Evolutionary conservation across 2,888 invertebrate species (phyloP), one percentile per base, ranked within the genome.

Genomic region (Macropis europaea): DNA sequence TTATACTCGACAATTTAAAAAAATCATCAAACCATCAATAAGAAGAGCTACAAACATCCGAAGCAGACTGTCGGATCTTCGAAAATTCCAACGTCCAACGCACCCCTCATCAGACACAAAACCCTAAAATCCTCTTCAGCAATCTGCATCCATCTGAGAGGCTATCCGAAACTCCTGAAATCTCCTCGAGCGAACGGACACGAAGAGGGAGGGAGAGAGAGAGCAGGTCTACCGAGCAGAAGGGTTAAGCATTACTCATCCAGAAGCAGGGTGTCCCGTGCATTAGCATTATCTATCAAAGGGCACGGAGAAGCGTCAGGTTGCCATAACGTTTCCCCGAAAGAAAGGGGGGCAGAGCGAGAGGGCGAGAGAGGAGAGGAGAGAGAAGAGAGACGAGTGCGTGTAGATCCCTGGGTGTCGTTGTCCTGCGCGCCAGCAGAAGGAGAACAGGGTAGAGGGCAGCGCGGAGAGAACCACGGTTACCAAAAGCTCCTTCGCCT

Each of bases 401-500:
- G 71, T 53, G 26, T 36, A 63, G 56, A 73, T 68, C 54, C 56
- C 54, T 26, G 17, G 26, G 59, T 75, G 72, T 75, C 72, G 75
- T 62, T 76, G 62, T 75, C 76, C 75, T 59, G 48, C 24, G 19
- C 15, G 59, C 30, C 28, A 53, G 38, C 62, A 47, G 42, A 30
- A 34, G 17, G 24, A n/a, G 34, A 50, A 50, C 28, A 26, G 17
- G 19, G 36, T 40, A 54, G 57, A 28, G 61, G 52, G 36, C 34
- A 45, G 43, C 19, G 52, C 15, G 7, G 63, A 64, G 53, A 71
- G 61, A 57, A 78, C 59, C 73, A 76, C 61, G 63, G 70, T 50
- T 43, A 63, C 64, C 53, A 70, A 56, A 78, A 73, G 76, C n/a
- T n/a, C n/a, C n/a, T 81, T 79, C 82, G 78, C 81, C 73, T 76